Conservation (phyloP, 1,140 invertebrate genomes). For the Drosophila orosa region DNA sequence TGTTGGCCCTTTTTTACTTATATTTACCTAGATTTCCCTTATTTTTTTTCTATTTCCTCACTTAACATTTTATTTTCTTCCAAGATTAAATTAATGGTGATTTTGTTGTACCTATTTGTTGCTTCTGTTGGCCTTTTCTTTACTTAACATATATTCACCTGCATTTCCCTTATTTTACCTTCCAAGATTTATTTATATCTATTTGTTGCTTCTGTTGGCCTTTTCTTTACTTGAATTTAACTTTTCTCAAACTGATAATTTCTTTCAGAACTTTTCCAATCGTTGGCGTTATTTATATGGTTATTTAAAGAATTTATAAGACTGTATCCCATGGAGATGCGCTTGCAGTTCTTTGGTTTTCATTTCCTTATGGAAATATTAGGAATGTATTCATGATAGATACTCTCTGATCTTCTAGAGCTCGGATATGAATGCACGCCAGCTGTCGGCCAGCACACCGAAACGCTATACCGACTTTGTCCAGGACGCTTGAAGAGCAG, state of each 20-base stretch:
- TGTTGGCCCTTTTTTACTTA: constrained; percentile 32
- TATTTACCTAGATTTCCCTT: too few relatives aligned
- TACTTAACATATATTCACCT: too few relatives aligned
- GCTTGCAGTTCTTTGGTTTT: constrained; percentile 33
- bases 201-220: constrained; percentile 5
- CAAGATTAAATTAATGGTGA: not conserved
- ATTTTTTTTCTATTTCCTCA: not conserved
- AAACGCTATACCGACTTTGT: constrained; percentile 71
- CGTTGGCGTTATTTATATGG: constrained; percentile 84
- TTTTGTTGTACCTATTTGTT: too few relatives aligned
- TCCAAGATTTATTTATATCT: not conserved
- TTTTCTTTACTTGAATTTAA: constrained; percentile 34
- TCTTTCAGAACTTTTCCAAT: constrained; percentile 83
- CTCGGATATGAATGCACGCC: constrained; percentile 82
- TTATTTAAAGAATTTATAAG: constrained; percentile 71
- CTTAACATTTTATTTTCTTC: not conserved
- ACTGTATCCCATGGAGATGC: constrained; percentile 27
- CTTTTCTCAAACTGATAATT: constrained; percentile 47
- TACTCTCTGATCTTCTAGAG: constrained; percentile 66
- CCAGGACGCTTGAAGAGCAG: constrained; percentile 38
- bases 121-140: too few relatives aligned
- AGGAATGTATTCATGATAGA: constrained; percentile 2
- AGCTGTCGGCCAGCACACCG: constrained; percentile 74
- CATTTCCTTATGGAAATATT: not conserved
- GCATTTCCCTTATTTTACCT: constrained; percentile 2